phyloP scores from a whole-genome alignment of 2,797 vertebrate species.

The Cirrhinus molitorella region DNA sequence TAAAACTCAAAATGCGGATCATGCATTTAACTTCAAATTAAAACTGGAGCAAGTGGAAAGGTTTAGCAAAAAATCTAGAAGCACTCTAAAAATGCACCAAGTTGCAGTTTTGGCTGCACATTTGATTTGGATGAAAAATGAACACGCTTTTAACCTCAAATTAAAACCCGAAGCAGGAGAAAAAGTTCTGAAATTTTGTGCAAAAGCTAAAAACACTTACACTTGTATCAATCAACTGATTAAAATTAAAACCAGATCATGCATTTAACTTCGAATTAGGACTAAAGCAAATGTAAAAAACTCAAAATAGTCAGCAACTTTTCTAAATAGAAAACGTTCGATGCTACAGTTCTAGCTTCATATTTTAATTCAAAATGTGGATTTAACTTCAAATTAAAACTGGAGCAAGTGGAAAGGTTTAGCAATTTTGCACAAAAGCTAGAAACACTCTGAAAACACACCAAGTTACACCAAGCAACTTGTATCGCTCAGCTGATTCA shows the following conservation, averaged over 20 bases:
- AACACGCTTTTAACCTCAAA: not conserved
- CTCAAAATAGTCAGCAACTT: not conserved
- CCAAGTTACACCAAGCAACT: too few species aligned
- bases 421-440: not conserved
- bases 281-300: not conserved
- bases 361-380: not conserved
- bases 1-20: not conserved
- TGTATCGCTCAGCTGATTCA: too few species aligned
- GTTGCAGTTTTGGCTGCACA: not conserved
- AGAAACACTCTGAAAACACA: not conserved
- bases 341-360: not conserved
- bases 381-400: not conserved
- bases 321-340: not conserved
- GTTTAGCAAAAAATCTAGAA: not conserved
- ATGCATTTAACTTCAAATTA: not conserved
- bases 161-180: not conserved
- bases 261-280: not conserved
- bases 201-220: too few species aligned
- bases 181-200: too few species aligned
- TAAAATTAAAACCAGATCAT: not conserved
- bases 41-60: not conserved
- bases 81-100: not conserved
- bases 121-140: too few species aligned
- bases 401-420: not conserved
- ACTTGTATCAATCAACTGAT: not conserved